Evolutionary conservation across 2,888 invertebrate genomes (phyloP), one percentile per base, ranked within the genome.

Genomic region (Nomada hirtipes): DNA sequence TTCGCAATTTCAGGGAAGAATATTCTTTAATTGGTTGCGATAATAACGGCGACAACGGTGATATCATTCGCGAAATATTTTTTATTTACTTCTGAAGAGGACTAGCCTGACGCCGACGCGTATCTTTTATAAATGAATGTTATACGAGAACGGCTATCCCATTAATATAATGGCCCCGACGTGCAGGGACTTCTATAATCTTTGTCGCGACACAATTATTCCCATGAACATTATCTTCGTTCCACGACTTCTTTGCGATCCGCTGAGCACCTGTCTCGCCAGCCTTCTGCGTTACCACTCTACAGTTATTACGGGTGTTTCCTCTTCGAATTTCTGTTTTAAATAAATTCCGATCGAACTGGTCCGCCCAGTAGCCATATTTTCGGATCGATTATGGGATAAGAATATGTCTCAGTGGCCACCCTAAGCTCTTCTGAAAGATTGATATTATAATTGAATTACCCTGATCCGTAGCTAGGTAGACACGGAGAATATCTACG

Each of bases 131-230:
- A 67, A 60, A 53, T 61, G 71, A 71, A 42, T 47, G 61, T 69
- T 61, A 61, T 11, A 42, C 18, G 61, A 20, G 23, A 60, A 44
- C 26, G 20, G 36, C 15, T 18, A 11, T 4, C 50, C 59, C 36
- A 26, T 79, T 86, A 75, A 88, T 84, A 81, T 86, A 88, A 85
- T 76, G 82, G 64, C 82, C 60, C 2, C 69, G 76, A 88, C 85
- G 86, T 87, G 88, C 86, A 84, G 80, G 74, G 85, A 90, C 87
- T 88, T 79, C 79, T 84, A 82, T 85, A 87, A 89, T 87, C 82
- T 69, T 65, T 64, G 64, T 55, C 77, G 55, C 69, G 78, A 76
- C 76, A 76, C 83, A 88, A 89, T 90, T 89, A 90, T 86, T 84
- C 84, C 78, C 64, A 71, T 71, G 79, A 77, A 65, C 79, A 79